Base-by-base conservation (phyloP, 2,113 vertebrate species). In the Fulmarus glacialis region DNA sequence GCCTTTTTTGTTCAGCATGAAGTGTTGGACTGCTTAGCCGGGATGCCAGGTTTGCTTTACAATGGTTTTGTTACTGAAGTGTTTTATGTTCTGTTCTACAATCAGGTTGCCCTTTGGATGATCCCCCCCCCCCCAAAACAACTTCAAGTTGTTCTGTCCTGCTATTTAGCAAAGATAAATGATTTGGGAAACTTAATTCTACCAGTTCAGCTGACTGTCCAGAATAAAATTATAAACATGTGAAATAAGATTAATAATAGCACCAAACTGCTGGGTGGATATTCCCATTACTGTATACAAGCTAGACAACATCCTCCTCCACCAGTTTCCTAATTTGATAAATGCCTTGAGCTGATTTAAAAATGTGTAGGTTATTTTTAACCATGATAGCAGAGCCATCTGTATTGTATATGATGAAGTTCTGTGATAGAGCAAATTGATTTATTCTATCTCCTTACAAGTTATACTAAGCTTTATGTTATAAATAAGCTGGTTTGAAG, bases 371-470 rank as follows among this genome's bases (percentile, higher is more conserved):
- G 96, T 90, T 97, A 96, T 96, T 97, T 97, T 96, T 96, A 97
- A 94, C 95, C 59, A 14, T 52, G 92, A 92, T 94, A 93, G 94
- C 94, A 90, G 85, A 94, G 83, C 96, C 95, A 95, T 97, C 96
- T 97, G 95, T 97, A 97, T 97, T 97, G 96, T 97, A 97, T 97
- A 95, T 94, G 94, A 96, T 97, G 95, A 93, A 87, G 92, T 95
- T 96, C 88, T 90, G 79, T 92, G 96, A 92, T 96, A 97, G 95
- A 90, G 89, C 95, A 96, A 97, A 97, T 97, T 96, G 93, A 97
- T 97, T 95, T 97, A 96, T 97, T 97, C 95, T 96, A 85, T 94
- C 95, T 94, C 90, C 93, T 93, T 86, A 63, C 72, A 63, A 96
- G 89, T 87, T 96, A 93, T 83, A 90, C 97, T 94, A 70, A 95